Percentiles rank a stretch among this genome's conserved stretches.
Evolutionary conservation across 2,113 vertebrate genomes (phyloP).

Genomic region (Gopherus evgoodei): DNA sequence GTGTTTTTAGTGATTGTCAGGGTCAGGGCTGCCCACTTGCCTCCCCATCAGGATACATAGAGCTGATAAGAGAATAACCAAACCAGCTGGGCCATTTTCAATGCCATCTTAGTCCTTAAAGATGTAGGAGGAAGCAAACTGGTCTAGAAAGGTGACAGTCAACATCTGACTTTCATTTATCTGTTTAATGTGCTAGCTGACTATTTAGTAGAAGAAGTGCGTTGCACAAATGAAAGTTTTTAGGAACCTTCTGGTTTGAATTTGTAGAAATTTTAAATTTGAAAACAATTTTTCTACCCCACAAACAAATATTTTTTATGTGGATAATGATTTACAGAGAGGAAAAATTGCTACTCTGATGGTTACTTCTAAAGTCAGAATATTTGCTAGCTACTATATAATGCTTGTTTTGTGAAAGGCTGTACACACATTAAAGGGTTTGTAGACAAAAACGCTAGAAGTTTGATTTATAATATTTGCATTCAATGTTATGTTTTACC

Average conservation of each 20-base stretch:
- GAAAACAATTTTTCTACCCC: neutral
- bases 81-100: neutral
- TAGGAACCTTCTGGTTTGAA: neutral
- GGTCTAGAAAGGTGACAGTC: neutral
- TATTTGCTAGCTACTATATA: neutral
- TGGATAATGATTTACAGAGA: neutral
- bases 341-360: neutral
- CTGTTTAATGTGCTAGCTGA: neutral
- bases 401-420: neutral
- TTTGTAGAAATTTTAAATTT: neutral
- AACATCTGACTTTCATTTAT: neutral
- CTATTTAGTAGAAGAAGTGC: neutral
- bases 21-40: neutral
- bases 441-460: neutral
- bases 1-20: neutral
- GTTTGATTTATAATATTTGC: neutral
- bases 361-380: neutral
- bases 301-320: neutral
- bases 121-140: neutral
- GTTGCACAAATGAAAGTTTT: neutral
- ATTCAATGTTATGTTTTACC: neutral
- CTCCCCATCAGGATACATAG: neutral
- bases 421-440: neutral
- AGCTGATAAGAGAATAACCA: neutral
- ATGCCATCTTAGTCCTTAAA: neutral